Evolutionary conservation across 2,797 vertebrate species (phyloP).

Genomic region (Phaenicophaeus curvirostris): DNA sequence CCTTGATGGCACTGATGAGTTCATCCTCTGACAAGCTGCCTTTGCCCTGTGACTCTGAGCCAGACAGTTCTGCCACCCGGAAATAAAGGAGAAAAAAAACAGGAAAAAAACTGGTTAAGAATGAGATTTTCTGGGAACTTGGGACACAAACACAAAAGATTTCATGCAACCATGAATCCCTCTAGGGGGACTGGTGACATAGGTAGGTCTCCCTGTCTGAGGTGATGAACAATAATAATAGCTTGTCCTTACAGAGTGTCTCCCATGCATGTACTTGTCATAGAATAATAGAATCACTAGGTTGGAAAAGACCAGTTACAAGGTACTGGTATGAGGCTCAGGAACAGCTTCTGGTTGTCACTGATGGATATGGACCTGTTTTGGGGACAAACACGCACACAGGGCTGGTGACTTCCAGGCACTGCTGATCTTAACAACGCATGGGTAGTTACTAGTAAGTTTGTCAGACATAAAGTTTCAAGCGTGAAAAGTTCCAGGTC

Average conservation of each 20-base stretch:
- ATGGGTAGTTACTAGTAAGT: background rate
- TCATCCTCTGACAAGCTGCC: constrained; percentile 86
- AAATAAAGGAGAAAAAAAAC: background rate
- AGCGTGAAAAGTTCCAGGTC: background rate
- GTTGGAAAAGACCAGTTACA: background rate
- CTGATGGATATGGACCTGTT: accelerated
- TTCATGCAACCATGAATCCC: background rate
- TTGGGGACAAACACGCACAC: background rate
- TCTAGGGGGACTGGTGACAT: constrained; percentile 5
- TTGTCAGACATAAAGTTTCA: background rate
- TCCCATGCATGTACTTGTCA: background rate
- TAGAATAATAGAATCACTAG: background rate
- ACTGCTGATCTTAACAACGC: background rate
- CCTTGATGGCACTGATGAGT: constrained; percentile 78
- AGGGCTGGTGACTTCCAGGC: background rate
- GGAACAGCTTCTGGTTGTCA: background rate
- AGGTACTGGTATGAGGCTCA: background rate
- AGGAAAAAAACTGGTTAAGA: background rate
- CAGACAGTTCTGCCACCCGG: constrained; percentile 82
- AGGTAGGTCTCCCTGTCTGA: background rate
- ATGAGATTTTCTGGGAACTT: background rate
- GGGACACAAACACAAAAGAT: background rate
- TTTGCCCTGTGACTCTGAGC: constrained; percentile 85
- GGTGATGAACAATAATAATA: background rate
- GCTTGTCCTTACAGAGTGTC: background rate